Evolutionary conservation across 2,113 vertebrate species (phyloP), one percentile per base, ranked within the genome.

Genomic region (Pituophis catenifer): DNA sequence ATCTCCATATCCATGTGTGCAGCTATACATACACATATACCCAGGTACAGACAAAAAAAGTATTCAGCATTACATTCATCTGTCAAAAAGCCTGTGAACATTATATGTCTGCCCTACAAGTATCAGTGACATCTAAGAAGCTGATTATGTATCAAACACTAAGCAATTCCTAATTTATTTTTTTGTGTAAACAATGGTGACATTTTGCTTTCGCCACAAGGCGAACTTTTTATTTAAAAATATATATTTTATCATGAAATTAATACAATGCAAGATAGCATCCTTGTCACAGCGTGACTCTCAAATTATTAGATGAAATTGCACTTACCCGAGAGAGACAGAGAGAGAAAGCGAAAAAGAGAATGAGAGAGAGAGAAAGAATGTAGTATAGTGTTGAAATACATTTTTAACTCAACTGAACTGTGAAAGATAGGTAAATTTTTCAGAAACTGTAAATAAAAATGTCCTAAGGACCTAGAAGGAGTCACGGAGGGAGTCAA

Each of bases 101-200:
- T 86, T 24, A 44, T 86, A 90, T 87, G 33, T 57, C 54, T 86
- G 5, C 54, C 94, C 53, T 88, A 93, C 89, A 86, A 54, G 89
- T 95, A 89, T 94, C 95, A 96, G 94, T 93, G 95, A 94, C 21
- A 89, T 95, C 96, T 97, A 90, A 91, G 94, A 97, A 94, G 88
- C 94, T 95, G 95, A 95, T 95, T 86, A 95, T 93, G 94, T 94
- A 89, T 91, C 91, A 95, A 96, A 93, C 92, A 91, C 92, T 91
- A 95, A 96, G 94, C 44, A 91, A 95, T 95, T 93, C 95, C 93
- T 91, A 38, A 96, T 95, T 96, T 93, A 92, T 95, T 58, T 90
- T 93, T 93, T 75, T 93, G 93, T 95, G 94, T 95, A 95, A 97
- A 96, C 94, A 96, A 91, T 96, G 93, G 92, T 94, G 93, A 94